Evolutionary conservation across 2,888 invertebrate species (phyloP), one percentile per base, ranked within the genome.

Genomic region (Mylabris sibirica): DNA sequence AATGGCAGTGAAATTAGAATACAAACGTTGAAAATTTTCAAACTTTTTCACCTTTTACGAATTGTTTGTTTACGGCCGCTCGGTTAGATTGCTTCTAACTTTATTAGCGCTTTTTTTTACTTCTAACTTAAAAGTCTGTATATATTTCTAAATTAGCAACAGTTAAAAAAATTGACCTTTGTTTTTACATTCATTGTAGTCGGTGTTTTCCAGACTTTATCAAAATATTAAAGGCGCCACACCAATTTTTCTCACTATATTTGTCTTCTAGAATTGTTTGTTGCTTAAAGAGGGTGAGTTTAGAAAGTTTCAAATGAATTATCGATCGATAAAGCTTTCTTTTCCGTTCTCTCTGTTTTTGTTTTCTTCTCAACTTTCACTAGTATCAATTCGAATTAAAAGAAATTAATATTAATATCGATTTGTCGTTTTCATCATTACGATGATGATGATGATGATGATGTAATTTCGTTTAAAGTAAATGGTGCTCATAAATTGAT

Each of bases 401-500:
- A 2, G 22, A 3, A 11, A 20, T 1, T 12, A 53, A 11, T 22
- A 11, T 3, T 61, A 53, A 11, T 22, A 11, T 3, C 35, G 26
- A 30, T 49, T 49, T 26, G 26, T 49, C 30, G 12, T 34, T 24
- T 4, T 12, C 17, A 8, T 17, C 5, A 11, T 24, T 22, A 59
- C 66, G 60, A 70, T 73, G 72, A 71, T 69, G 74, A 72, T 67
- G 60, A 70, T 73, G 72, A 71, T 69, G 74, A 72, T 75, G 75
- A 72, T 69, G 69, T 72, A 71, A 72, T 74, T 70, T 72, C 72
- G 70, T 67, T 64, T 26, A 59, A 67, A 70, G 73, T 74, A 74
- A 44, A 76, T 75, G 71, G 62, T 70, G 38, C 67, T 69, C 70
- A 76, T 76, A 76, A 76, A 76, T 75, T 71, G 75, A 72, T 76